Base-by-base conservation (phyloP, 2,797 vertebrate genomes). In the Cuniculus paca region DNA sequence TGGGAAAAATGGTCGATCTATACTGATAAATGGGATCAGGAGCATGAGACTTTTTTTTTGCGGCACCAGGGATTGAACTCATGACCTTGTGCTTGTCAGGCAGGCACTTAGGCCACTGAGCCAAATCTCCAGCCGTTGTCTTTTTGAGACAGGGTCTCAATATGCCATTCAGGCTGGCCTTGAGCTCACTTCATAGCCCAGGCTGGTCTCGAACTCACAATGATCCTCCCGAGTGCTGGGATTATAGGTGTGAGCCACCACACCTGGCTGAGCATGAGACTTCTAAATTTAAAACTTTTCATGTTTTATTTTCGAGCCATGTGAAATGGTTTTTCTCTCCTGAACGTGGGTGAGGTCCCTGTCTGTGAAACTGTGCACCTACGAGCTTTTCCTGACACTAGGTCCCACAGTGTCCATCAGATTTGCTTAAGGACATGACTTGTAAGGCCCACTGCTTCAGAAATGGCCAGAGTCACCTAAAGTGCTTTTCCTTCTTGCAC, bases 351-450 rank as follows among this genome's bases (percentile, higher is more conserved):
- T 24, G 26, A 4, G 12, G 83, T 82, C 8, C 24, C 31, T 19
- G 60, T 8, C 5, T 4, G 52, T 2, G 63, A 88, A 31, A 45
- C 36, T 39, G 2, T 56, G 39, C 56, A 17, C 16, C 22, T 6
- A 8, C 0, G 36, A 9, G 7, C 1, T 19, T 24, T 42, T 65
- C n/a, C 77, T 50, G 70, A 50, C 52, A 20, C 7, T 0, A 54
- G 28, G 74, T 16, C 5, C 28, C 0, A 2, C 0, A 4, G 48
- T 24, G 26, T 45, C 42, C 2, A 0, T 20, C 9, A 4, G 72
- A 42, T 74, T 1, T 26, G 36, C 12, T 36, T 31, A 16, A 14
- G 61, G 75, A 4, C 19, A 6, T 0, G 0, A 34, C 4, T 14
- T 19, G 10, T 36, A 2, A 60, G n/a, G n/a, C n/a, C 11, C 13